Evolutionary conservation across 2,113 vertebrate species (phyloP), one percentile per base, ranked within the genome.

Genomic region (Megaleporinus macrocephalus): DNA sequence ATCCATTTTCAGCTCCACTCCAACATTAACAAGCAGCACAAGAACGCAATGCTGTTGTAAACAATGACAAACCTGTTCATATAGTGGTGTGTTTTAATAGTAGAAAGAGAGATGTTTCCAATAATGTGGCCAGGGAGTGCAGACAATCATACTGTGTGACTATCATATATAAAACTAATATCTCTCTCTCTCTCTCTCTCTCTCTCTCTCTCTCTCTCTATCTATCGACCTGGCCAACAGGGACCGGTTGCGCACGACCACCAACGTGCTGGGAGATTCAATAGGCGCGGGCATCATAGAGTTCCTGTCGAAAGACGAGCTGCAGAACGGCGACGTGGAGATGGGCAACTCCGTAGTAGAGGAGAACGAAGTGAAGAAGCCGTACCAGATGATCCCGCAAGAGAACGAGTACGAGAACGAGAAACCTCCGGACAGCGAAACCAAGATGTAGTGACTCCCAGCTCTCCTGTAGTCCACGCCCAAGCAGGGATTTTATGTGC

Each of bases 261-360:
- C 97, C 81, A 99, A 99, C 0, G 98, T 99, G 14, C 76, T 99
- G 87, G 98, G 98, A 49, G 98, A 99, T 72, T 98, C 98, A 0
- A 95, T 98, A 0, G 97, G 98, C 62, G 98, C 98, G 0, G 98
- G 97, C 26, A 99, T 99, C 6, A 93, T 99, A 11, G 97, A 99
- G 90, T 96, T 98, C 76, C 92, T 99, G 84, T 99, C 98, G 15
- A 90, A 95, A 24, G 95, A 97, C 0, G 98, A 99, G 90, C 94
- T 99, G 41, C 95, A 96, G 92, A 94, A 88, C 86, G 92, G 66
- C 57, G 98, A 99, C 76, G 93, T 93, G 15, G 97, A 98, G 86
- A 96, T 97, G 96, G 96, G 97, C 0, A 98, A 98, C 91, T 97
- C 96, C 0, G 97, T 99, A 87, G 94, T 99, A 80, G 98, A 99